Percentiles rank a stretch among this genome's conserved stretches.
Evolutionary conservation across 1,140 invertebrate species (phyloP).

Genomic region (Daktulosphaira vitifoliae): DNA sequence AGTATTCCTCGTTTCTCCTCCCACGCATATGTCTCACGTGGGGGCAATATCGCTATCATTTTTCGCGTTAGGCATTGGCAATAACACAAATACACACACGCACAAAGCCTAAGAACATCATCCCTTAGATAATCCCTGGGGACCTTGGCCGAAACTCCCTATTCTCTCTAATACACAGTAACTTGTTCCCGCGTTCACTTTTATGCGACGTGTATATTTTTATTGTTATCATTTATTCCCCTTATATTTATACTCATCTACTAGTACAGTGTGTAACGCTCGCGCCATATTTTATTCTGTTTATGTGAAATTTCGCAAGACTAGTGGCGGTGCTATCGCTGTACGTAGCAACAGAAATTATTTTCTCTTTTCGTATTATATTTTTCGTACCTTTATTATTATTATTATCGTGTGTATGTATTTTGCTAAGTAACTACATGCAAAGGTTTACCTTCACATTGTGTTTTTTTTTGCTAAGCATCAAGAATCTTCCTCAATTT

Average conservation of each 20-base stretch:
- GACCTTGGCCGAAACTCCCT: constrained; percentile 22
- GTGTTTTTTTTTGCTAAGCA: not conserved
- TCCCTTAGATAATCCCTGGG: constrained; percentile 21
- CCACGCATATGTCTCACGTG: constrained; percentile 19
- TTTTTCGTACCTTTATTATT: too few species aligned
- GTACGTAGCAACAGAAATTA: not conserved
- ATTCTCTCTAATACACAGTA: constrained; percentile 1
- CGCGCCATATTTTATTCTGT: constrained; percentile 30
- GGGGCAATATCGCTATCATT: constrained; percentile 27
- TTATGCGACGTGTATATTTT: constrained; percentile 33
- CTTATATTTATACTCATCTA: constrained; percentile 31
- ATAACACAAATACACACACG: constrained; percentile 24
- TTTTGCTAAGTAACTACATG: too few species aligned
- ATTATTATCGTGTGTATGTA: too few species aligned
- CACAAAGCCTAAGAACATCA: constrained; percentile 32
- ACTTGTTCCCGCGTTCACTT: not conserved
- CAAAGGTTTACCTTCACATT: too few species aligned
- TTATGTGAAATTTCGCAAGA: constrained; percentile 28
- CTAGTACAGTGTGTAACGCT: constrained; percentile 1
- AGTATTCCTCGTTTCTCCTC: not conserved
- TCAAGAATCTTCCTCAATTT: too few species aligned
- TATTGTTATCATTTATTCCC: constrained; percentile 34
- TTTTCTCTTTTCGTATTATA: too few species aligned
- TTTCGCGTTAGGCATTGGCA: constrained; percentile 5
- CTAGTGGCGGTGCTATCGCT: not conserved